Conservation (phyloP, 2,888 invertebrate species). For the Amblyjoppa fuscipennis region DNA sequence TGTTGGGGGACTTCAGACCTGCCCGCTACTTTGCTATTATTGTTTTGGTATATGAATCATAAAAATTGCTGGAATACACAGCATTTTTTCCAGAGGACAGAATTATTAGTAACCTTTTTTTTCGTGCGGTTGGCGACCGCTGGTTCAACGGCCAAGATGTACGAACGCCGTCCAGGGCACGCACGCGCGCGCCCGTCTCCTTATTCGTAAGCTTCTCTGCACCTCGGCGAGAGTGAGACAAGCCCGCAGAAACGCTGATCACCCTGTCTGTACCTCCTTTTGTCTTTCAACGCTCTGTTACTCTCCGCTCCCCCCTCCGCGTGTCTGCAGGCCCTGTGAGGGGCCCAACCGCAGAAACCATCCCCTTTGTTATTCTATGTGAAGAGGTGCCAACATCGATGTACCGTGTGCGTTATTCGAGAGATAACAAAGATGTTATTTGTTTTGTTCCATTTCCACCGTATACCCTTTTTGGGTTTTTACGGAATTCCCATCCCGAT, state of each 20-base stretch:
- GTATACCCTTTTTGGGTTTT: too few species aligned
- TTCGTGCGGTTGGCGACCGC: neutral
- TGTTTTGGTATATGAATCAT: too few species aligned
- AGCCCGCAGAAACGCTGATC: conserved; percentile 43
- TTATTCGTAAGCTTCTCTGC: conserved; percentile 43
- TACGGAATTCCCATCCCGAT: too few species aligned
- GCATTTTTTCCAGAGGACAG: too few species aligned
- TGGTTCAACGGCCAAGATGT: conserved; percentile 39
- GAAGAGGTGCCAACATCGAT: neutral
- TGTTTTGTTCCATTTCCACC: neutral
- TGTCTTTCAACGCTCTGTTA: conserved; percentile 18
- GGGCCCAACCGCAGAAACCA: neutral
- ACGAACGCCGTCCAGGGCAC: conserved; percentile 13
- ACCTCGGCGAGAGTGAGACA: conserved; percentile 40
- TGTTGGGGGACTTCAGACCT: too few species aligned
- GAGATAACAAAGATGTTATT: neutral
- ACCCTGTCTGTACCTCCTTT: conserved; percentile 47
- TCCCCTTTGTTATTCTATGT: neutral
- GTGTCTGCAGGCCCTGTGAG: neutral
- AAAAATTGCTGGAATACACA: too few species aligned
- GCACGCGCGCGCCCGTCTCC: conserved; percentile 24
- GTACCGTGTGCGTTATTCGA: neutral
- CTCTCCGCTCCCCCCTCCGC: neutral
- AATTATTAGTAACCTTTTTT: too few species aligned
- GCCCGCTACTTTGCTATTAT: too few species aligned